These are phyloP conservation scores for Myotis pilosus DNA, from an alignment of 2,797 vertebrate species.

Conservation along the genomic window DNA sequence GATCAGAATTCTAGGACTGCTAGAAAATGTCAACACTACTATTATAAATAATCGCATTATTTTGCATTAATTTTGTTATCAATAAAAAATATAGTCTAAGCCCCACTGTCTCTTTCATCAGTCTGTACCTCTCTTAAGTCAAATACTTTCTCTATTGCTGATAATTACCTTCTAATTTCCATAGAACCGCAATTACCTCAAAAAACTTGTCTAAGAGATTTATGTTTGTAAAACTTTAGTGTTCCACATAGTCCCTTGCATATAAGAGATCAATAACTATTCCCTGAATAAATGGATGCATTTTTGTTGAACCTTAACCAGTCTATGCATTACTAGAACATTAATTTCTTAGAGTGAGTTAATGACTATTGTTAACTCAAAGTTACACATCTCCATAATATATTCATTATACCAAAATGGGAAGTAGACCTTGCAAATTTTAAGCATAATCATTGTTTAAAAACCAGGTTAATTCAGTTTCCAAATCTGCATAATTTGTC, in stretches of 20 bases:
- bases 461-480: constrained; percentile 1
- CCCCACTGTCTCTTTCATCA: background rate
- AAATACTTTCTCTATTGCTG: background rate
- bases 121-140: background rate
- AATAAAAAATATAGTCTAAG: background rate
- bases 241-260: background rate
- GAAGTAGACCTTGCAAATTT: background rate
- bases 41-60: background rate
- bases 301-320: constrained; percentile 18
- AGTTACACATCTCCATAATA: background rate
- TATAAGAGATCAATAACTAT: constrained; percentile 25
- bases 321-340: background rate
- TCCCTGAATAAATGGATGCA: background rate
- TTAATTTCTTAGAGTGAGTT: constrained; percentile 15
- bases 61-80: background rate
- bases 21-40: background rate
- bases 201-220: background rate
- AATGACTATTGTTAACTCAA: background rate
- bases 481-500: background rate
- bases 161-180: constrained; percentile 4
- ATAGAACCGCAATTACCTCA: background rate
- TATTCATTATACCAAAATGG: background rate
- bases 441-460: constrained; percentile 5
- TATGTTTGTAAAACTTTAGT: background rate
- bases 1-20: background rate